These are phyloP conservation scores for Tachypleus tridentatus DNA, from an alignment of 1,140 invertebrate genomes.

Conservation along the genomic window DNA sequence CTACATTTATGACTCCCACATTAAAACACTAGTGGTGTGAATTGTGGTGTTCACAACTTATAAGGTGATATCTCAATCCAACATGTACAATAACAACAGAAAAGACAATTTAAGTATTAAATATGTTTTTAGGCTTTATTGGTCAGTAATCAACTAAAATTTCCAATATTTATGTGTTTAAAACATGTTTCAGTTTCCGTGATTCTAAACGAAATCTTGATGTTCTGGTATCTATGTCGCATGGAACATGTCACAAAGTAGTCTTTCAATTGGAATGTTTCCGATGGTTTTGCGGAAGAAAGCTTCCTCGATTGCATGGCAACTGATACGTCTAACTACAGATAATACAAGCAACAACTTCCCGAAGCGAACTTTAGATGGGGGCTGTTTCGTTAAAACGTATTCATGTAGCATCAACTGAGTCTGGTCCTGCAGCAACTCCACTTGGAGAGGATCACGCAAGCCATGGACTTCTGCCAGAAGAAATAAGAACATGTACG, in stretches of 20 bases:
- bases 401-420: slow-evolving; percentile 65
- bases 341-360: slow-evolving; percentile 65
- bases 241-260: slow-evolving; percentile 79
- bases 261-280: slow-evolving; percentile 68
- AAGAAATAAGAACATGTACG: slow-evolving; percentile 10
- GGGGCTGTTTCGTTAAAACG: slow-evolving; percentile 49
- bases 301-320: slow-evolving; percentile 67
- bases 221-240: background rate
- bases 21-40: too few relatives aligned
- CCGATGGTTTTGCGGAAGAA: slow-evolving; percentile 88
- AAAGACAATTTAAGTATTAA: too few relatives aligned
- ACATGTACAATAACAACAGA: too few relatives aligned
- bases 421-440: slow-evolving; percentile 66
- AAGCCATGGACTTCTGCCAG: slow-evolving; percentile 49
- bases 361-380: slow-evolving; percentile 66
- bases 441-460: slow-evolving; percentile 53
- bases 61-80: too few relatives aligned
- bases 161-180: too few relatives aligned
- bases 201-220: too few relatives aligned
- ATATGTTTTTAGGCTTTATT: too few relatives aligned
- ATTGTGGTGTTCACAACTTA: too few relatives aligned
- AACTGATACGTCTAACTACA: slow-evolving; percentile 50
- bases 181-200: too few relatives aligned
- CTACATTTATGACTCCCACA: too few relatives aligned
- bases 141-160: too few relatives aligned